Conservation (phyloP, 2,113 vertebrate species). For the Rynchops niger region DNA sequence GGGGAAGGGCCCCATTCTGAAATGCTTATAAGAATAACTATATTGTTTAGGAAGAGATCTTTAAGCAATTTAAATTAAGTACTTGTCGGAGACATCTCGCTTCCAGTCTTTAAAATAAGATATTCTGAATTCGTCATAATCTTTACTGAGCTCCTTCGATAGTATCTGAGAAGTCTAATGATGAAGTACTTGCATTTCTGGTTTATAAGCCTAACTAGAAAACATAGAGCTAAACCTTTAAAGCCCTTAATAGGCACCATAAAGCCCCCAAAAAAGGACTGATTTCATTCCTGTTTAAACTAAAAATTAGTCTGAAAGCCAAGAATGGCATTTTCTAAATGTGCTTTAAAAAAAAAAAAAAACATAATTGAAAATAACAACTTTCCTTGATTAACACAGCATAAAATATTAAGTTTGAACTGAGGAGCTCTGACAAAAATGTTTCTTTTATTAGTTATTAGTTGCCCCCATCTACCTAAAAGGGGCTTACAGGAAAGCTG, state of each 20-base stretch:
- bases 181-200: background rate
- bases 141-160: background rate
- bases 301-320: background rate
- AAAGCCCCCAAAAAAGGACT: background rate
- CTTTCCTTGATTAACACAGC: accelerated
- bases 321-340: background rate
- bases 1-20: background rate
- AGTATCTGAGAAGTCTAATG: background rate
- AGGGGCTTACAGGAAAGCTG: too few species aligned
- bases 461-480: background rate
- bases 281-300: background rate
- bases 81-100: accelerated
- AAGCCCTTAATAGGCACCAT: background rate
- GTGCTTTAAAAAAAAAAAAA: background rate
- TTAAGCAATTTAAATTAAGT: background rate
- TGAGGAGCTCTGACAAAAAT: background rate
- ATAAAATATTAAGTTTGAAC: background rate
- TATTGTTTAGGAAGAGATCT: background rate
- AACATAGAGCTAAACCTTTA: background rate
- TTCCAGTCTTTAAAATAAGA: background rate
- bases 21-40: background rate
- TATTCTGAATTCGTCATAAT: background rate
- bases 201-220: background rate
- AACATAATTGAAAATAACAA: background rate
- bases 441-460: background rate